Evolutionary conservation across 1,140 invertebrate genomes (phyloP).

Genomic region (Drosophila repleta): DNA sequence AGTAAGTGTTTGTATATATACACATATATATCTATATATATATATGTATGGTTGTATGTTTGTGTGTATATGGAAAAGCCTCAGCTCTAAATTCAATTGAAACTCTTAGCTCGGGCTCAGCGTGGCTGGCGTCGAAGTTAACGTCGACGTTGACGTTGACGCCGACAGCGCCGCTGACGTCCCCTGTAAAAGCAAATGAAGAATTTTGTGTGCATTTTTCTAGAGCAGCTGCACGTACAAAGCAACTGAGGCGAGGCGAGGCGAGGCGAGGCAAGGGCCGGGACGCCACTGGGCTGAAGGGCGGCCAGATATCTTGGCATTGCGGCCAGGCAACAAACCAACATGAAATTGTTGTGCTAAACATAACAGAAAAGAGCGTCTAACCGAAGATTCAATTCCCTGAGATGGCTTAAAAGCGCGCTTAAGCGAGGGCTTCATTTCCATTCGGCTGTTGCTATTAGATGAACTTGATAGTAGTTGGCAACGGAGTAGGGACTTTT

Average conservation of each 20-base stretch:
- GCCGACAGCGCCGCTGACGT: conserved; percentile 12
- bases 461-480: no score
- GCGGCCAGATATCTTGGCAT: background rate
- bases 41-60: background rate
- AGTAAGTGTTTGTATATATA: background rate
- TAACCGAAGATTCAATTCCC: no score
- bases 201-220: conserved; percentile 76
- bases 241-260: background rate
- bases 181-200: conserved; percentile 61
- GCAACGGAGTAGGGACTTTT: no score
- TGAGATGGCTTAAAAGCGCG: no score
- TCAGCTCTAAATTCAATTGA: conserved; percentile 76
- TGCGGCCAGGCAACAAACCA: conserved; percentile 60
- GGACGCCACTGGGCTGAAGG: background rate
- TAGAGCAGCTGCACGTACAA: conserved; percentile 64
- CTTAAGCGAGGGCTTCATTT: no score
- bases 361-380: conserved; percentile 44
- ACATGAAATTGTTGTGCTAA: conserved; percentile 78
- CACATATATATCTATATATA: no score
- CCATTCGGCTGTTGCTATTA: no score
- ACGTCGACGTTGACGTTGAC: conserved; percentile 15
- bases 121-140: conserved; percentile 17
- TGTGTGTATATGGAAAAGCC: conserved; percentile 25
- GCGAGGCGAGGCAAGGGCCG: background rate
- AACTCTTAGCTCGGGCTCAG: conserved; percentile 58